Base-by-base conservation (phyloP, 2,113 vertebrate species). In the Bufo bufo region DNA sequence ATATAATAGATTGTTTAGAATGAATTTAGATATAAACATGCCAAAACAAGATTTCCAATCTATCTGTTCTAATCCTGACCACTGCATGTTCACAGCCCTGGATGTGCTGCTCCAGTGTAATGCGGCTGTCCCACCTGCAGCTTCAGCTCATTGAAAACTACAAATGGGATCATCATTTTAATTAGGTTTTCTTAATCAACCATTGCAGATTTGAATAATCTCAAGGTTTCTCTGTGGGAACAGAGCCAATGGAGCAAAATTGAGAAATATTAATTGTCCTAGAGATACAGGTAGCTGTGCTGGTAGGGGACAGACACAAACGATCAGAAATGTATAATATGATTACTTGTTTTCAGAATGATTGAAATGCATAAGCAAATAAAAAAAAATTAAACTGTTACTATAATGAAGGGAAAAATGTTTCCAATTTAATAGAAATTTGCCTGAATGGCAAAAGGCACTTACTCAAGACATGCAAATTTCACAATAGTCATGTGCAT, bases 141-240 rank as follows among this genome's bases (percentile, higher is more conserved):
- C 33, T 84, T 77, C n/a, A 78, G 23, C 50, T 84, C 80, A 83
- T 74, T 78, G 71, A 84, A 84, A 77, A 52, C 59, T 89, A 69
- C 81, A 77, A 84, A 71, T 13, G 72, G 82, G 74, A 83, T 78
- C 87, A 84, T 84, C 81, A 69, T 78, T 88, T 84, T 89, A 89
- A 89, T 89, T 89, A 84, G 47, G 74, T 84, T 89, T 87, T 82
- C 56, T 84, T 89, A 88, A 84, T 89, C 82, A 89, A 77, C 61
- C 82, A 78, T 69, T 84, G 87, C 72, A 89, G 87, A 89, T 45
- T 84, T 84, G 84, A 89, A 78, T 89, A 89, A 84, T 89, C 74
- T 54, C 49, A 89, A 58, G 61, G 72, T 89, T 84, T 84, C 87
- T 84, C 87, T 89, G 87, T 89, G 82, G 82, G 87, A 88, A 54